Percentiles rank a stretch among this genome's conserved stretches.
These are phyloP conservation scores for Archips xylosteana DNA, from an alignment of 2,888 invertebrate species.

Conservation along the genomic window DNA sequence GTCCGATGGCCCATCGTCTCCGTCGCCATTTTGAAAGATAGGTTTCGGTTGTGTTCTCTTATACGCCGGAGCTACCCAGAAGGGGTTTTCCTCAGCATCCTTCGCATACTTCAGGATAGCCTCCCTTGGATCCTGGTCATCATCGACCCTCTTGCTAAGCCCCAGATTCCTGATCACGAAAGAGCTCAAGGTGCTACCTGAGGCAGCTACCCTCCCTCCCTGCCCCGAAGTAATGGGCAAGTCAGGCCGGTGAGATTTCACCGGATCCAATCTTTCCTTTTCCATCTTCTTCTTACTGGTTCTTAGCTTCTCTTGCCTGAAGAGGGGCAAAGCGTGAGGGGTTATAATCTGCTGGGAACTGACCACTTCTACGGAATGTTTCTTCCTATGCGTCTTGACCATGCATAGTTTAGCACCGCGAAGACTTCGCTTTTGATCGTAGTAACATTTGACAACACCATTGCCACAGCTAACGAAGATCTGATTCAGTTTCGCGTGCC, in stretches of 20 bases:
- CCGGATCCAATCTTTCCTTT: conserved; percentile 94
- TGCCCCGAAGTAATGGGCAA: conserved; percentile 95
- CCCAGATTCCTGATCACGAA: conserved; percentile 98
- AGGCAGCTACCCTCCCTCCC: conserved; percentile 97
- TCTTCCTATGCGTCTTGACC: conserved; percentile 91
- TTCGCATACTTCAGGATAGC: conserved; percentile 98
- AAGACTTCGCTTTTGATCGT: conserved; percentile 94
- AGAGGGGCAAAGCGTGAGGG: conserved; percentile 97
- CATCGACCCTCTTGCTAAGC: conserved; percentile 95
- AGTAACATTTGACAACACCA: conserved; percentile 95
- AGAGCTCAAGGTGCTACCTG: conserved; percentile 97
- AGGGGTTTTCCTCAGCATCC: conserved; percentile 97
- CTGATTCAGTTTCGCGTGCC: conserved; percentile 99
- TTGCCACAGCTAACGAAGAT: conserved; percentile 97
- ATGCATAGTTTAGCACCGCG: conserved; percentile 97
- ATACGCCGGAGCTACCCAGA: conserved; percentile 98
- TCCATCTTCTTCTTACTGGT: conserved; percentile 96
- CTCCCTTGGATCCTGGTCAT: conserved; percentile 97
- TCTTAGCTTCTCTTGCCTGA: conserved; percentile 95
- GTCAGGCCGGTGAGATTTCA: conserved; percentile 93
- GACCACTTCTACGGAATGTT: conserved; percentile 93
- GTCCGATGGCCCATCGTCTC: conserved; percentile 81
- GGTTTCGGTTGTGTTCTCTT: conserved; percentile 94
- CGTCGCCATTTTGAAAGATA: conserved; percentile 88
- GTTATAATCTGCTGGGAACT: conserved; percentile 97